phyloP scores from a whole-genome alignment of 2,113 vertebrate genomes.

The Hepsetus odoe region DNA sequence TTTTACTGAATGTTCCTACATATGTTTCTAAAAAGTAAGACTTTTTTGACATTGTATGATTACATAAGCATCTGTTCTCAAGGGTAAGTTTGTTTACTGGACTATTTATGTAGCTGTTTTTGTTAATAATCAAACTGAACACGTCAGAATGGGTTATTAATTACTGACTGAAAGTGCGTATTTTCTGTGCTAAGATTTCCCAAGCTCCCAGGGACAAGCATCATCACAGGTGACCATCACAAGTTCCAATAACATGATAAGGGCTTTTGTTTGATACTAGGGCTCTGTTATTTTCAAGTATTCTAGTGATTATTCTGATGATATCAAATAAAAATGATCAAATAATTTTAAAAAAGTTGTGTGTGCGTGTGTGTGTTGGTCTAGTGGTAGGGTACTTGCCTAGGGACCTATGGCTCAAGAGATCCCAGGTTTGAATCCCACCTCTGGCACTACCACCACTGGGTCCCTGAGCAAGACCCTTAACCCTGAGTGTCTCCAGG shows the following conservation, averaged over 20 bases:
- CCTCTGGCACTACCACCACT: no score
- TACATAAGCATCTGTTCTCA: background rate
- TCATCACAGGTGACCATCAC: background rate
- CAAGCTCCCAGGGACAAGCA: background rate
- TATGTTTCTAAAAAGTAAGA: no score
- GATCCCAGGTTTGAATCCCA: no score
- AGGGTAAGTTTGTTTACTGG: background rate
- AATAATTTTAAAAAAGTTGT: no score
- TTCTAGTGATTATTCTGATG: background rate
- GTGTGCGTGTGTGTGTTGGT: no score
- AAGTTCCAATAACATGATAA: background rate
- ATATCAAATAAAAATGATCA: no score
- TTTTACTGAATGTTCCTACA: no score
- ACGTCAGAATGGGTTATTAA: constrained; percentile 9
- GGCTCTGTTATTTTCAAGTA: background rate
- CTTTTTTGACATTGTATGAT: background rate
- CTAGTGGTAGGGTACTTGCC: no score
- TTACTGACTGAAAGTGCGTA: constrained; percentile 28
- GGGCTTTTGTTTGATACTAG: background rate
- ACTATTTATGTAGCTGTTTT: constrained; percentile 4
- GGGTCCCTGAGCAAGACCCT: no score
- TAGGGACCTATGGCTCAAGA: no score
- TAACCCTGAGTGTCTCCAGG: no score
- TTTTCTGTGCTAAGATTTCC: constrained; percentile 12
- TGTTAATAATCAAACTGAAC: constrained; percentile 26